These are phyloP conservation scores for Eulithis prunata DNA, from an alignment of 2,888 invertebrate genomes.

Conservation along the genomic window DNA sequence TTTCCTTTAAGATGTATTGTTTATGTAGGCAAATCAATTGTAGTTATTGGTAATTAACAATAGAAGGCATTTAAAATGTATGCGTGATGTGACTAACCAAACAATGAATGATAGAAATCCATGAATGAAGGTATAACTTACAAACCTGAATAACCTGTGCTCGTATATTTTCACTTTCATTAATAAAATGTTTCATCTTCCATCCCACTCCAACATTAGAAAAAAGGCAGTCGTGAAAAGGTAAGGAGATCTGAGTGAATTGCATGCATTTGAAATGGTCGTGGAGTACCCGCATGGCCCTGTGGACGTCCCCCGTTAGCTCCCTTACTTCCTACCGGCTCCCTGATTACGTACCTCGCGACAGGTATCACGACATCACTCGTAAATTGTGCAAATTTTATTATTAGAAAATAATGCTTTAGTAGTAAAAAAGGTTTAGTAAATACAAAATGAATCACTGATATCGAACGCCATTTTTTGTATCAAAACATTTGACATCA, in stretches of 20 bases:
- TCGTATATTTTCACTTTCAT: conserved; percentile 67
- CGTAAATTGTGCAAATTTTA: not conserved
- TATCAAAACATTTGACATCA: not conserved
- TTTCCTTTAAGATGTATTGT: not conserved
- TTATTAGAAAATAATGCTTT: no score
- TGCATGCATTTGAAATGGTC: conserved; percentile 69
- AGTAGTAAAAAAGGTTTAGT: no score
- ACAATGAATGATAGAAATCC: conserved; percentile 15
- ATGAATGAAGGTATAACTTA: conserved; percentile 16
- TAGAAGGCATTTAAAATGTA: conserved; percentile 3
- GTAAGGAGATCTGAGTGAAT: conserved; percentile 84
- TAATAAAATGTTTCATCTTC: conserved; percentile 83
- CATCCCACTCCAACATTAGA: conserved; percentile 86
- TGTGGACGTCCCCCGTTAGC: conserved; percentile 58
- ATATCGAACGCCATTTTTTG: no score
- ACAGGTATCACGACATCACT: not conserved
- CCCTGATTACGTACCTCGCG: not conserved
- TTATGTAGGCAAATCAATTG: conserved; percentile 2
- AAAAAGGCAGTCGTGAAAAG: conserved; percentile 95
- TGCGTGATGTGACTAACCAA: conserved; percentile 14
- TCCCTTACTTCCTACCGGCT: conserved; percentile 34
- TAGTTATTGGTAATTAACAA: not conserved
- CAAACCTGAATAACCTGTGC: conserved; percentile 8
- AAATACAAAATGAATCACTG: no score
- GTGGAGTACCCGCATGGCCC: conserved; percentile 78